Percentiles rank a stretch among this genome's conserved stretches.
These are phyloP conservation scores for Anticlea derivata DNA, from an alignment of 2,888 invertebrate genomes.

Conservation along the genomic window DNA sequence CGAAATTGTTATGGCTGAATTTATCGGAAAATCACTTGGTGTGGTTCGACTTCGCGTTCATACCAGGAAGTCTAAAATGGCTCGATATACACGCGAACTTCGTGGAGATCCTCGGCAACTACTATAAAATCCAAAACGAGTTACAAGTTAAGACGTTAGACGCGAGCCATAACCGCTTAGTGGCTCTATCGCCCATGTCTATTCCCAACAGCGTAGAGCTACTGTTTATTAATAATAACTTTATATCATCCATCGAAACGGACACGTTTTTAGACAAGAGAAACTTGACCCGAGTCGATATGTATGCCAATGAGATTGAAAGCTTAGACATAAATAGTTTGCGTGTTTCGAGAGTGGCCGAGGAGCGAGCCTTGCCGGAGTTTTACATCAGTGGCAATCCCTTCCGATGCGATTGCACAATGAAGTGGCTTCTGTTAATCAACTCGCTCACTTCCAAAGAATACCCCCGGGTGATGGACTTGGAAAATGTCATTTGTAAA, in stretches of 20 bases:
- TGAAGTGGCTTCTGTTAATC: slow-evolving; percentile 97
- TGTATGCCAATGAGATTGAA: slow-evolving; percentile 94
- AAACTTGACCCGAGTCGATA: slow-evolving; percentile 93
- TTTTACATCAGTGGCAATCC: slow-evolving; percentile 97
- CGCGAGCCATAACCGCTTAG: slow-evolving; percentile 94
- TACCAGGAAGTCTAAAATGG: slow-evolving; percentile 94
- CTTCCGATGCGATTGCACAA: slow-evolving; percentile 96
- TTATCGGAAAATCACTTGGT: slow-evolving; percentile 95
- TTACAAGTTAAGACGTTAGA: slow-evolving; percentile 93
- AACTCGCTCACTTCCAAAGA: slow-evolving; percentile 92
- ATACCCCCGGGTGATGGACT: slow-evolving; percentile 94
- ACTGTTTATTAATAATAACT: slow-evolving; percentile 94
- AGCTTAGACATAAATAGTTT: slow-evolving; percentile 92
- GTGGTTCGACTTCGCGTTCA: slow-evolving; percentile 96
- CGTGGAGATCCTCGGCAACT: slow-evolving; percentile 93
- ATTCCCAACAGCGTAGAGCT: slow-evolving; percentile 94
- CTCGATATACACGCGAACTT: slow-evolving; percentile 95
- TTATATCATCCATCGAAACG: slow-evolving; percentile 90
- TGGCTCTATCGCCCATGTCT: slow-evolving; percentile 90
- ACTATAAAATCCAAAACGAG: slow-evolving; percentile 92
- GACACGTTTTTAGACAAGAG: slow-evolving; percentile 94
- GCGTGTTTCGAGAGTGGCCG: slow-evolving; percentile 87
- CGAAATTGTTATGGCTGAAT: slow-evolving; percentile 93
- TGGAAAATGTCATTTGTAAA: slow-evolving; percentile 93
- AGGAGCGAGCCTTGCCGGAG: slow-evolving; percentile 90